Base-by-base conservation (phyloP, 2,888 invertebrate species). In the Petrolisthes cinctipes region DNA sequence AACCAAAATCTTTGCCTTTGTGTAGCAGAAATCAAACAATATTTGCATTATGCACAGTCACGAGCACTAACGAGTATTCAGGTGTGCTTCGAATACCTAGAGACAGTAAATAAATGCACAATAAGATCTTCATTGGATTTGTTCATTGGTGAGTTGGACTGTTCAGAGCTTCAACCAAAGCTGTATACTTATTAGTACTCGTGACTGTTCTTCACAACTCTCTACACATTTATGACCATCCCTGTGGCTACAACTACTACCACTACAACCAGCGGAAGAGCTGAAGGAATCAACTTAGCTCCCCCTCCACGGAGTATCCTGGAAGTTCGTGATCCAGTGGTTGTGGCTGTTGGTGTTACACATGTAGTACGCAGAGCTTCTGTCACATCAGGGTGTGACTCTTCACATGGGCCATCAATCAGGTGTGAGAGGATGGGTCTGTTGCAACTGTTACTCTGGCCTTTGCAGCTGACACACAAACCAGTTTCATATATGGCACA, bases 401-500 rank as follows among this genome's bases (percentile, higher is more conserved):
- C 80, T 5, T 3, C 66, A 66, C 81, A 81, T 5, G 23, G 61
- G 66, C 14, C 5, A 6, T 71, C 20, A 23, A 37, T 54, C 23
- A 81, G 51, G 81, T 81, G 66, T 4, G 81, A 66, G 11, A 81
- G 81, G 66, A 81, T 14, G 17, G 81, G 81, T 9, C 51, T 66
- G 61, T 81, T 23, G 68, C 81, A 81, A 2, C 51, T 53, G 51
- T 81, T 66, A 11, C 61, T 17, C 5, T 23, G 37, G 23, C n/a
- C 23, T 53, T 66, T 53, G 9, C 81, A 81, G 81, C 20, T 51
- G 51, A 66, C 37, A 20, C 81, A 81, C 20, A 66, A 14, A 23
- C 66, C 51, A 14, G 66, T 81, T 51, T 66, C n/a, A 66, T 66
- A 81, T 37, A 81, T 11, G 4, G 61, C 81, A 14, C 81, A 81